Base-by-base conservation (phyloP, 92 coral and sea anemone species). In the Epizoanthus scotinus region DNA sequence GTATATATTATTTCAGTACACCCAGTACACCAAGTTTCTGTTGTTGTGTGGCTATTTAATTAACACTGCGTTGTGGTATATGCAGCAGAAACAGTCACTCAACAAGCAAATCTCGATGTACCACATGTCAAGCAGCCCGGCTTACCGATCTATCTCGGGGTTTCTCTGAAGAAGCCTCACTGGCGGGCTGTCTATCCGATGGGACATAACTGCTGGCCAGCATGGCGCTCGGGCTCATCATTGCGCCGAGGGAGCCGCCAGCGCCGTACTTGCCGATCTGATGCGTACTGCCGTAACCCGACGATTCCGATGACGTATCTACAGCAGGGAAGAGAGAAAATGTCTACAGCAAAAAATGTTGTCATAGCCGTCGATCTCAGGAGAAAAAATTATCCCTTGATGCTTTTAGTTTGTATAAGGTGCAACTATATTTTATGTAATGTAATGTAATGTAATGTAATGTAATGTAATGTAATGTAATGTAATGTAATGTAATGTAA, bases 181-280 rank as follows among this genome's bases (percentile, higher is more conserved):
- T 59, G 8, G 67, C 13, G 0, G 81, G 50, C 56, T 59, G 68
- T 17, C 65, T 38, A 34, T 75, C 81, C 4, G 21, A 22, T 21
- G 81, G 55, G n/a, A 27, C 56, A 7, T 59, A 75, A 59, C 81
- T 27, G 81, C 81, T 75, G 68, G 81, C 81, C 81, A 75, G 6
- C 68, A 75, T 75, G 22, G 81, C 81, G 36, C 56, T 40, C 18
- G 81, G 81, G 47, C 81, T 75, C 81, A 75, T 75, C 81, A 75
- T 75, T 28, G 81, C 38, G 55, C 58, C 58, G 21, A 75, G 10
- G 19, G 81, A 75, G 34, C 81, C 52, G 14, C 52, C 52, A 9
- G 52, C 52, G 2, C 52, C 53, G 81, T 75, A 22, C 53, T 75
- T 75, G 31, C 81, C 81, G 25, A 75, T 59, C 68, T 75, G 81